Evolutionary conservation across 2,888 invertebrate genomes (phyloP), one percentile per base, ranked within the genome.

Genomic region (Acanthacorydalis orientalis): DNA sequence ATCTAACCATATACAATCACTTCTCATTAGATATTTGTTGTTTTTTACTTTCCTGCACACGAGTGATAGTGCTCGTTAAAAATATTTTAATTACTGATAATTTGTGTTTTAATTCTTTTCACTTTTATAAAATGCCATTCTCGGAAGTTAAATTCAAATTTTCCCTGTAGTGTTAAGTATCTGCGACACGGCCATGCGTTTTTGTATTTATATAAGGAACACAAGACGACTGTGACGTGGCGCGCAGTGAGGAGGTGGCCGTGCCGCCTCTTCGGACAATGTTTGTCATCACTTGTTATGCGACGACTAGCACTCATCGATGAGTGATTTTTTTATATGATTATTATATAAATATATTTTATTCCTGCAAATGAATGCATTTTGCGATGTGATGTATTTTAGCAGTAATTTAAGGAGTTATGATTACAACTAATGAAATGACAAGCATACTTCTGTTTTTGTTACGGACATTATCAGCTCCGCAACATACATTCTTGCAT

Each of bases 351-450:
- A 76, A 75, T 79, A 80, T 79, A 78, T 80, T 79, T 78, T 80
- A 79, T 80, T 78, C 75, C 78, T 77, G 78, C 77, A 77, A 75
- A 78, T 77, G 77, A 75, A 78, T 77, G 77, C 78, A 78, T 78
- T 78, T 80, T 80, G 80, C 79, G 79, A 80, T 71, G 72, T 74
- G 72, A 73, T 73, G 70, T 72, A 67, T 68, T 68, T 68, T 68
- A 68, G 68, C 68, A 60, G 66, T 66, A 67, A 66, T 65, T 62
- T 64, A 64, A 63, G 62, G 61, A 64, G 64, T 63, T 61, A 55
- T 54, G 51, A 55, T 56, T 46, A 32, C 39, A 38, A 39, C 32
- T 46, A 46, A 32, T 23, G 23, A 23, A 23, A 23, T 23, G 16
- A 42, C 31, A 31, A 31, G 47, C 47, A 47, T 64, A 66, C 63